These are phyloP conservation scores for Calycopis cecrops DNA, from an alignment of 1,140 invertebrate species.

Conservation along the genomic window DNA sequence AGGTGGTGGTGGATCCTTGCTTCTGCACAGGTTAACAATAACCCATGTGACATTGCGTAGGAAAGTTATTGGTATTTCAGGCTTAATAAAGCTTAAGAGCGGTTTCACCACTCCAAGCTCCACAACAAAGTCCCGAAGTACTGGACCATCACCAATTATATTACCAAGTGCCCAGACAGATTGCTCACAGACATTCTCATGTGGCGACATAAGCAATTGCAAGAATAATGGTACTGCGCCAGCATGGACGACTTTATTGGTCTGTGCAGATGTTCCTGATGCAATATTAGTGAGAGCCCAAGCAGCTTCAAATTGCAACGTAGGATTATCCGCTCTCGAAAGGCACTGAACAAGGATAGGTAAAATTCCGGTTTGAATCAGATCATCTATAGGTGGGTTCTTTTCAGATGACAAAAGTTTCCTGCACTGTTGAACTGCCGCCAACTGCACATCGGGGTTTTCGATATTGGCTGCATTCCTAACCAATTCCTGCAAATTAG, in stretches of 20 bases:
- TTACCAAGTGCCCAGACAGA: conserved; percentile 98
- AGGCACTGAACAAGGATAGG: conserved; percentile 95
- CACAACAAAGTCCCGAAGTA: conserved; percentile 94
- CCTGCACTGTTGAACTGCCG: conserved; percentile 90
- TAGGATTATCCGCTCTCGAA: conserved; percentile 89
- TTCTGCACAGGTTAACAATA: conserved; percentile 97
- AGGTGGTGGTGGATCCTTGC: conserved; percentile 95
- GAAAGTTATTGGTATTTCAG: conserved; percentile 94
- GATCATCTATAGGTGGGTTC: conserved; percentile 98
- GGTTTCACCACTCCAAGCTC: conserved; percentile 92
- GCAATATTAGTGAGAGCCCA: conserved; percentile 99
- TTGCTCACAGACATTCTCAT: conserved; percentile 99
- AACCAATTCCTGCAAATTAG: conserved; percentile 83
- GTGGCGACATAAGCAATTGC: conserved; percentile 90
- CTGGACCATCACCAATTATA: conserved; percentile 95
- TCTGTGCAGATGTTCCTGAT: conserved; percentile 96
- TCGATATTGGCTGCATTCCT: conserved; percentile 81
- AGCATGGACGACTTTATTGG: conserved; percentile 94
- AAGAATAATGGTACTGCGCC: conserved; percentile 97
- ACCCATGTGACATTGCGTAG: conserved; percentile 98
- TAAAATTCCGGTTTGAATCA: conserved; percentile 95
- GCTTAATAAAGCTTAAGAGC: conserved; percentile 92
- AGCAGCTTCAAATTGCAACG: conserved; percentile 98
- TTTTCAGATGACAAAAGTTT: conserved; percentile 97
- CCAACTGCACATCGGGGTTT: conserved; percentile 83